Evolutionary conservation across 2,888 invertebrate species (phyloP).

Genomic region (Prosopocoilus inquinatus): DNA sequence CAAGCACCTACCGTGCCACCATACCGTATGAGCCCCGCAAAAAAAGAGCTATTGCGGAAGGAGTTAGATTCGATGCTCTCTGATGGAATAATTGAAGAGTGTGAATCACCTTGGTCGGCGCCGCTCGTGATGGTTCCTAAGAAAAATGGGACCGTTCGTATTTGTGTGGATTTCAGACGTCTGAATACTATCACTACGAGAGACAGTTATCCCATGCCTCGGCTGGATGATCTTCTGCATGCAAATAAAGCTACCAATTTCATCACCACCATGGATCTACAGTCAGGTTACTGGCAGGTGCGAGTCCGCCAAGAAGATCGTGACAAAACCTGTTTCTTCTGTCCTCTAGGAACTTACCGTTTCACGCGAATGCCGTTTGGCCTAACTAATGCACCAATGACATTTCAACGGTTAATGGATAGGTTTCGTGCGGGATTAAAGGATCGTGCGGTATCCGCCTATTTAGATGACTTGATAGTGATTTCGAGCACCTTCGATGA

Average conservation of each 20-base stretch:
- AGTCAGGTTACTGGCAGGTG: conserved; percentile 44
- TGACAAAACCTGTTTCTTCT: conserved; percentile 17
- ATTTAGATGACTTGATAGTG: conserved; percentile 33
- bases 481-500: conserved; percentile 26
- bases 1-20: too few relatives aligned
- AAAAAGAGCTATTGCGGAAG: conserved; percentile 26
- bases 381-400: conserved; percentile 30
- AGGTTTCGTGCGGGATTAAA: conserved; percentile 24
- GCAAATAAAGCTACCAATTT: conserved; percentile 30
- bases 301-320: conserved; percentile 41
- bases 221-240: conserved; percentile 46
- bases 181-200: conserved; percentile 28
- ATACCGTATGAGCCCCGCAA: too few relatives aligned
- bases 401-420: conserved; percentile 32
- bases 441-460: too few relatives aligned
- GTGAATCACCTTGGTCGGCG: conserved; percentile 42
- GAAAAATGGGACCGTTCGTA: conserved; percentile 31
- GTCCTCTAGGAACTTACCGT: conserved; percentile 37
- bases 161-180: conserved; percentile 42
- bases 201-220: conserved; percentile 41
- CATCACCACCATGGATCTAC: conserved; percentile 39
- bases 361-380: conserved; percentile 32
- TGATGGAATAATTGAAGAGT: conserved; percentile 41
- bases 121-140: conserved; percentile 43
- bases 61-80: conserved; percentile 37